These are phyloP conservation scores for Ganaspis brasiliensis DNA, from an alignment of 2,888 invertebrate species.

Conservation along the genomic window DNA sequence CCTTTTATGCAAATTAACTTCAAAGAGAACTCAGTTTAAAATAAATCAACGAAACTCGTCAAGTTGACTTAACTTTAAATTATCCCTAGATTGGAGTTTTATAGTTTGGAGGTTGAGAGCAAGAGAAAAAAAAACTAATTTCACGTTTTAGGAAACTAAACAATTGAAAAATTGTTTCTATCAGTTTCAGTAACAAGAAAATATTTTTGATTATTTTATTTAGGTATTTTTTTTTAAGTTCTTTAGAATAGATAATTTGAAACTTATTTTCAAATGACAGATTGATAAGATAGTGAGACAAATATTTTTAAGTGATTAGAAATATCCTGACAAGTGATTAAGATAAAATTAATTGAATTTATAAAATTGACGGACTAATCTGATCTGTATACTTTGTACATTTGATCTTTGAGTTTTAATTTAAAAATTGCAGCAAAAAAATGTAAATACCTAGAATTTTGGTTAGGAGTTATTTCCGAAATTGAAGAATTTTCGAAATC, in stretches of 20 bases:
- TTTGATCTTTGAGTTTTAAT: neutral
- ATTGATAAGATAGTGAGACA: too few relatives aligned
- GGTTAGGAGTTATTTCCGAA: constrained; percentile 48
- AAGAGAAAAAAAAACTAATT: constrained; percentile 19
- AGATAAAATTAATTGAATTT: too few relatives aligned
- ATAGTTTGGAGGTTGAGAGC: neutral
- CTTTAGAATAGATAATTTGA: too few relatives aligned
- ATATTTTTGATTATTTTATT: constrained; percentile 23
- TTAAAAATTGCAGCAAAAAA: too few relatives aligned
- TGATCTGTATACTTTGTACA: too few relatives aligned
- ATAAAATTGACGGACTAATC: too few relatives aligned
- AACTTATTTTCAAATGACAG: too few relatives aligned
- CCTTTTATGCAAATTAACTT: constrained; percentile 46
- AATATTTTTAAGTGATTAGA: too few relatives aligned
- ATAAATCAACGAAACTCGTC: neutral
- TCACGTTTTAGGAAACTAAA: neutral
- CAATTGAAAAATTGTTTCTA: neutral
- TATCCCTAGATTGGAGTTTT: neutral
- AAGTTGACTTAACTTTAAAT: constrained; percentile 6
- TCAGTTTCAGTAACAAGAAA: neutral
- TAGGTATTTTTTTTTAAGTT: too few relatives aligned
- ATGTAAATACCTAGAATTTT: constrained; percentile 55
- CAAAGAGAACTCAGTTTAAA: constrained; percentile 4
- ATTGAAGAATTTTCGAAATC: constrained; percentile 31
- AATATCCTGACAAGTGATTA: too few relatives aligned